phyloP scores from a whole-genome alignment of 2,113 vertebrate species.

The Chloebia gouldiae region DNA sequence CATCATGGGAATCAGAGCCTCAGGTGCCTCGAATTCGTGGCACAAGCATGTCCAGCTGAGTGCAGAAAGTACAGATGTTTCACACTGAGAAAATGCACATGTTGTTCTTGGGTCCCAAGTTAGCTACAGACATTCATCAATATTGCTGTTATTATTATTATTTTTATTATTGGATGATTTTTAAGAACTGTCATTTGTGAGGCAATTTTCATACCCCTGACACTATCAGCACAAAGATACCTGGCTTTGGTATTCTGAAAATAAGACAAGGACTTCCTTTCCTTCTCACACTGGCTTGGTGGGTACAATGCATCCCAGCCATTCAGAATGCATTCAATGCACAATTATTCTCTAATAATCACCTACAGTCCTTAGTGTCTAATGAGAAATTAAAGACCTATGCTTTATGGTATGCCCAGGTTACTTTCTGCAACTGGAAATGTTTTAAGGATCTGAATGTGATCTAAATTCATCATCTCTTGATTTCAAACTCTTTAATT shows the following conservation, averaged over 20 bases:
- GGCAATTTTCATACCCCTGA: background rate
- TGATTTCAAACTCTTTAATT: background rate
- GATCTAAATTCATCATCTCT: background rate
- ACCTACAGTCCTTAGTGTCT: background rate
- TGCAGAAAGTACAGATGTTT: background rate
- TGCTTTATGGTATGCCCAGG: background rate
- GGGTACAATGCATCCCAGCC: background rate
- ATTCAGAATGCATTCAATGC: background rate
- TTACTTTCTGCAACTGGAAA: background rate
- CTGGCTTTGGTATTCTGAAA: background rate
- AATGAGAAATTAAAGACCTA: background rate
- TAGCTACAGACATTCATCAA: background rate
- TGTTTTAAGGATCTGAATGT: background rate
- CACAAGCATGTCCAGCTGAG: background rate
- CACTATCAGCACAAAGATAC: background rate
- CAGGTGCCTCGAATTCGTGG: background rate
- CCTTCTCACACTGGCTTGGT: background rate
- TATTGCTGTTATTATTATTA: background rate
- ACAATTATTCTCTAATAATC: background rate
- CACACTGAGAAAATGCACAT: background rate
- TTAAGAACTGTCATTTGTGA: background rate
- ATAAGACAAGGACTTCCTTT: background rate
- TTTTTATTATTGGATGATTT: background rate
- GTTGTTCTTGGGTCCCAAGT: background rate
- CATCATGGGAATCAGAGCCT: background rate